phyloP scores from a whole-genome alignment of 2,113 vertebrate species.

The Brachionichthys hirsutus region DNA sequence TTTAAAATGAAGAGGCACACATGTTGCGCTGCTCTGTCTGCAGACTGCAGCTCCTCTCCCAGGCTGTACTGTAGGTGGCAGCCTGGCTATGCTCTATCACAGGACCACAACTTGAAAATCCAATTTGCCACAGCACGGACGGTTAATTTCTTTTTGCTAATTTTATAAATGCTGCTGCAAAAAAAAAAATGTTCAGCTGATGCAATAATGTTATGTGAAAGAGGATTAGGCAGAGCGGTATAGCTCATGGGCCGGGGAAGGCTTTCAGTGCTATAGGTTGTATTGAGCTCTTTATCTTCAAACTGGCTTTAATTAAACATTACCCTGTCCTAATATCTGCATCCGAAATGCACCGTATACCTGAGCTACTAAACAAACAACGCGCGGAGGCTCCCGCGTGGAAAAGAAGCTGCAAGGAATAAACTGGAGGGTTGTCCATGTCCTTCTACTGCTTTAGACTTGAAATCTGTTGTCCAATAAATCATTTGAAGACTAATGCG shows the following conservation, averaged over 20 bases:
- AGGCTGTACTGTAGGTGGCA: slow-evolving; percentile 77
- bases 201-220: slow-evolving; percentile 75
- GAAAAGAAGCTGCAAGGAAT: slow-evolving; percentile 44
- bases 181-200: slow-evolving; percentile 74
- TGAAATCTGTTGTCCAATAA: slow-evolving; percentile 67
- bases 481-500: slow-evolving; percentile 62
- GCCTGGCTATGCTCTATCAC: slow-evolving; percentile 71
- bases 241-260: slow-evolving; percentile 68
- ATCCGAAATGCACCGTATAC: slow-evolving; percentile 62
- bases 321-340: slow-evolving; percentile 76
- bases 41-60: slow-evolving; percentile 40
- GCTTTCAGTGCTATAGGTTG: slow-evolving; percentile 75
- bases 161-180: slow-evolving; percentile 79
- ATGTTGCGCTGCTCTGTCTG: slow-evolving; percentile 38
- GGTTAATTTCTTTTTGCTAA: slow-evolving; percentile 80
- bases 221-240: slow-evolving; percentile 74
- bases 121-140: slow-evolving; percentile 75
- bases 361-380: slow-evolving; percentile 62
- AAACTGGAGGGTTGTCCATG: slow-evolving; percentile 32
- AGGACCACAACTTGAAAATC: slow-evolving; percentile 60
- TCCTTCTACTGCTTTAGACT: slow-evolving; percentile 45
- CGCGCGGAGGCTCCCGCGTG: slow-evolving; percentile 41
- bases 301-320: slow-evolving; percentile 78
- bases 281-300: slow-evolving; percentile 74
- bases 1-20: slow-evolving; percentile 56